Conservation (phyloP, 2,888 invertebrate species). For the Trisateles emortualis region DNA sequence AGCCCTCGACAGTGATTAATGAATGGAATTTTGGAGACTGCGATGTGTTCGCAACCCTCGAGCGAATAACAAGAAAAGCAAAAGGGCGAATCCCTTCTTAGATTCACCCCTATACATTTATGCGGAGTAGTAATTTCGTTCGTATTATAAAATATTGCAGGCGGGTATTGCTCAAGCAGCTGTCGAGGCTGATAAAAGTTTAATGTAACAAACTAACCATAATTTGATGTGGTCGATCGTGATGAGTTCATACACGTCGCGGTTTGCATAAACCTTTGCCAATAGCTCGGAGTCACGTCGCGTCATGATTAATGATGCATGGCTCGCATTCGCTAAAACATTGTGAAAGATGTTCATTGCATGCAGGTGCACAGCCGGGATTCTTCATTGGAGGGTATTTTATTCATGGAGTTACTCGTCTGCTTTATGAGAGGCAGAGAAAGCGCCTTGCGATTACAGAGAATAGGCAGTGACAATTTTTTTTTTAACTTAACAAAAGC, state of each 20-base stretch:
- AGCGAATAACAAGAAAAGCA: slow-evolving; percentile 69
- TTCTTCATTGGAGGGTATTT: slow-evolving; percentile 38
- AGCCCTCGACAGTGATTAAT: slow-evolving; percentile 85
- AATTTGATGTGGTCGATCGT: slow-evolving; percentile 74
- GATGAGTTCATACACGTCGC: slow-evolving; percentile 70
- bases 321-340: slow-evolving; percentile 55
- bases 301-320: slow-evolving; percentile 69
- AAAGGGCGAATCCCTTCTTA: slow-evolving; percentile 65
- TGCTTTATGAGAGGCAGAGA: slow-evolving; percentile 38
- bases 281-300: slow-evolving; percentile 69
- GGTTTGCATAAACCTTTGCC: slow-evolving; percentile 72
- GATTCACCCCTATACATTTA: slow-evolving; percentile 61
- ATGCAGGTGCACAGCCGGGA: slow-evolving; percentile 46
- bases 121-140: slow-evolving; percentile 66
- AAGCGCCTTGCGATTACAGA: slow-evolving; percentile 32
- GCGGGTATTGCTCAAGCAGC: slow-evolving; percentile 69
- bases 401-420: slow-evolving; percentile 26
- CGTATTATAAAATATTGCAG: slow-evolving; percentile 72
- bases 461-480: slow-evolving; percentile 37
- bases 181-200: slow-evolving; percentile 58
- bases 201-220: slow-evolving; percentile 61
- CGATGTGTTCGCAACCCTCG: slow-evolving; percentile 61
- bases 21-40: slow-evolving; percentile 78
- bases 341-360: slow-evolving; percentile 63
- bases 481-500: no score